Evolutionary conservation across 2,113 vertebrate genomes (phyloP).

Genomic region (Hemicordylus capensis): DNA sequence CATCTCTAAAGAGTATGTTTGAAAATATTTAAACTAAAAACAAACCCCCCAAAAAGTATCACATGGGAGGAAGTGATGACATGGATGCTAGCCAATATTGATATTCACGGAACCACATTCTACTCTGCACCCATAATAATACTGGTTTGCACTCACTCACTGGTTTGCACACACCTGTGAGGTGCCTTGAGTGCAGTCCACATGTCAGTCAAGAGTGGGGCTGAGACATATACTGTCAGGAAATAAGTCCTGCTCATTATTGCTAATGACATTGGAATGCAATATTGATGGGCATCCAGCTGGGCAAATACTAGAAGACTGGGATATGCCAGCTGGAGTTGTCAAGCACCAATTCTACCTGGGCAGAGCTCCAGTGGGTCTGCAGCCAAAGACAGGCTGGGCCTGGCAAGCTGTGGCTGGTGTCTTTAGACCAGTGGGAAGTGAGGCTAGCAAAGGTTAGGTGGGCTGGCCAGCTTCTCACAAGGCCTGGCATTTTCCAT

Average conservation of each 20-base stretch:
- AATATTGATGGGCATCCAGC: conserved; percentile 13
- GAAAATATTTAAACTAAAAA: no score
- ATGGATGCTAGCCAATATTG: not conserved
- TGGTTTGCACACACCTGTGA: not conserved
- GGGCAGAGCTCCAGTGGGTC: conserved; percentile 20
- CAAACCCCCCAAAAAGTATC: no score
- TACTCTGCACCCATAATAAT: not conserved
- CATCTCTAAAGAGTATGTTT: not conserved
- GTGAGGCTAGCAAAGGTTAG: conserved; percentile 3
- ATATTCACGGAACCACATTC: not conserved
- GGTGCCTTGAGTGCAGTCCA: not conserved
- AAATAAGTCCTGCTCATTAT: not conserved
- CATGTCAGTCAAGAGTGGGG: not conserved
- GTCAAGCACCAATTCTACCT: conserved; percentile 15
- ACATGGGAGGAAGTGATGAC: no score
- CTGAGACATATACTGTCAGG: not conserved
- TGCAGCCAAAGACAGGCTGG: conserved; percentile 2
- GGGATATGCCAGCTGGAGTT: conserved; percentile 25
- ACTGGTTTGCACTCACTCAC: not conserved
- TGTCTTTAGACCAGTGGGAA: not conserved
- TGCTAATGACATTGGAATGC: not conserved
- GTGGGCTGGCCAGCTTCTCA: conserved; percentile 2
- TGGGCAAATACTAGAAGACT: conserved; percentile 1
- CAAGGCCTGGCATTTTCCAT: not conserved
- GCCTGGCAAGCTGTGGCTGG: conserved; percentile 6